Conservation (phyloP, 2,888 invertebrate genomes). For the Ichneumoninae sp. region DNA sequence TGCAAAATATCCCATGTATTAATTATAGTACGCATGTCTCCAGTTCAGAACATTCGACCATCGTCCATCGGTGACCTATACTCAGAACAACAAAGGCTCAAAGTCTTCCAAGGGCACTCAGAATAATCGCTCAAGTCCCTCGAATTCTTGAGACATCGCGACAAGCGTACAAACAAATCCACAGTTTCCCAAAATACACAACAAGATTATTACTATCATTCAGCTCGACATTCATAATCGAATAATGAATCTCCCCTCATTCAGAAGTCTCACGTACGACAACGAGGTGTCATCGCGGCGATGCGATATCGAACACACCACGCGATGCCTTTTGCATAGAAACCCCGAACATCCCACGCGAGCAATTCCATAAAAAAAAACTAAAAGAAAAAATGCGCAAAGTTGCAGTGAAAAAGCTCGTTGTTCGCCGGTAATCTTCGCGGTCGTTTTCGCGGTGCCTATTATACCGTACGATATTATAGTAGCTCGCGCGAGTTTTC, state of each 20-base stretch:
- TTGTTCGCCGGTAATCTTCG: conserved; percentile 10
- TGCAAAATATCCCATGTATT: too few species aligned
- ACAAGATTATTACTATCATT: too few species aligned
- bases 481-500: conserved; percentile 41
- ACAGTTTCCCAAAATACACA: too few species aligned
- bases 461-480: conserved; percentile 29
- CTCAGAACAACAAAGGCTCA: too few species aligned
- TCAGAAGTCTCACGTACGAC: neutral
- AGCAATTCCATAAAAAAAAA: neutral
- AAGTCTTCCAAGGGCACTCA: too few species aligned
- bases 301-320: neutral
- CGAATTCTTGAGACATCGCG: too few species aligned
- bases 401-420: neutral
- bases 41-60: too few species aligned
- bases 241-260: neutral
- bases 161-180: too few species aligned
- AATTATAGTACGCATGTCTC: too few species aligned
- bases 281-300: neutral
- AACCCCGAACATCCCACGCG: neutral
- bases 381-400: neutral
- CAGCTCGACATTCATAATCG: neutral
- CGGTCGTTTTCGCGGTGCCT: neutral
- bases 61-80: too few species aligned
- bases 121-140: too few species aligned
- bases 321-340: neutral